Conservation (phyloP, 2,797 vertebrate species). For the Apogon talboti region DNA sequence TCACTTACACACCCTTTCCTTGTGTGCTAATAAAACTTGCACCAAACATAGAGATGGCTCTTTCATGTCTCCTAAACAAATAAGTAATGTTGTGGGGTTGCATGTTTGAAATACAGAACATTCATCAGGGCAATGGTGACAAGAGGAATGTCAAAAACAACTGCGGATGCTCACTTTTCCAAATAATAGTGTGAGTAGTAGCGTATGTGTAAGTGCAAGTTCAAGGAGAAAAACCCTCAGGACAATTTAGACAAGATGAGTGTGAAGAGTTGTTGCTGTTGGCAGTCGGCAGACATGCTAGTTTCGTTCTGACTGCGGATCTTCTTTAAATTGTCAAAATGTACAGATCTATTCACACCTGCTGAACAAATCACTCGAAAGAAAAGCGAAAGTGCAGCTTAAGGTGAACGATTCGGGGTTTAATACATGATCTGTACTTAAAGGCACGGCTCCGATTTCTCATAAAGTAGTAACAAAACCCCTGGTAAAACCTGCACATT, state of each 20-base stretch:
- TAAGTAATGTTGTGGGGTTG: constrained; percentile 22
- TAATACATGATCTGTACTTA: constrained; percentile 5
- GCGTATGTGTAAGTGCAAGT: constrained; percentile 23
- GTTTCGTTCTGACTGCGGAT: constrained; percentile 6
- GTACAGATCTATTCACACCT: constrained; percentile 7
- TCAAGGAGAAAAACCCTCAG: constrained; percentile 16
- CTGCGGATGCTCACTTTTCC: constrained; percentile 6
- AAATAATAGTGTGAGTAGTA: constrained; percentile 21
- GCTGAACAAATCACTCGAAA: background rate
- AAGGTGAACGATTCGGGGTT: background rate
- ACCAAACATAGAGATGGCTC: constrained; percentile 9
- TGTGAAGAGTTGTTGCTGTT: constrained; percentile 6
- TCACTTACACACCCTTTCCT: constrained; percentile 38
- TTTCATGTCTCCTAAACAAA: constrained; percentile 18
- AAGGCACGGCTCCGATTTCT: constrained; percentile 1
- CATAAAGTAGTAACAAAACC: constrained; percentile 8
- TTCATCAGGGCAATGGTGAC: background rate
- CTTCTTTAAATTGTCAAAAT: constrained; percentile 13
- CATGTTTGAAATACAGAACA: constrained; percentile 44
- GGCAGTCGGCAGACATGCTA: background rate
- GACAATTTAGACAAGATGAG: constrained; percentile 28
- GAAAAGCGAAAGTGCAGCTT: background rate
- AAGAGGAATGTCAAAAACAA: constrained; percentile 43
- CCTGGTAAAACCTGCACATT: constrained; percentile 5
- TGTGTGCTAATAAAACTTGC: constrained; percentile 9